These are phyloP conservation scores for Microtus ochrogaster DNA, from an alignment of 2,113 vertebrate genomes.

Conservation along the genomic window DNA sequence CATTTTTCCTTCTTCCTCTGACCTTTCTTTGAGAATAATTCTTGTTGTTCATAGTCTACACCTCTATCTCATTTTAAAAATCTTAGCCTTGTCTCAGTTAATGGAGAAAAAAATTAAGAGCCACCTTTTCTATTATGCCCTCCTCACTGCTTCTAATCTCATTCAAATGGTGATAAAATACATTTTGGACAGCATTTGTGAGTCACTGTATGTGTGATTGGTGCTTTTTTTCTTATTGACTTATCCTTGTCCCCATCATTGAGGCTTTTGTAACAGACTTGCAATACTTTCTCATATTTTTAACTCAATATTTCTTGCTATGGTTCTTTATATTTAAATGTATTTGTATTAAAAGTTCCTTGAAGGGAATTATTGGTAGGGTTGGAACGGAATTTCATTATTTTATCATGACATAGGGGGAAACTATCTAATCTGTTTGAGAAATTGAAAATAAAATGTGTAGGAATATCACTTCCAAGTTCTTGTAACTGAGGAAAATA, in stretches of 20 bases:
- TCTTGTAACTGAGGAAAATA: constrained; percentile 26
- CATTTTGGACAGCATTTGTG: background rate
- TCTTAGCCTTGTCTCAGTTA: background rate
- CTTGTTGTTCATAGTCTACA: background rate
- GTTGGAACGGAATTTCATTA: background rate
- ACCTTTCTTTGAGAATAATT: background rate
- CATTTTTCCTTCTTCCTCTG: background rate
- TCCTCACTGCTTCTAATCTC: background rate
- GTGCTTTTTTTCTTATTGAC: background rate
- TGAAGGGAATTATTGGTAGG: constrained; percentile 36
- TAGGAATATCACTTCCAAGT: background rate
- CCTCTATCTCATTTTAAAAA: background rate
- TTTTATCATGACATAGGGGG: constrained; percentile 31
- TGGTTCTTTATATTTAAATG: background rate
- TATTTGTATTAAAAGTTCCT: constrained; percentile 34
- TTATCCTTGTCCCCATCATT: background rate
- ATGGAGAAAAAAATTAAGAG: background rate
- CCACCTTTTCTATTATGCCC: background rate
- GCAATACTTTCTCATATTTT: constrained; percentile 18
- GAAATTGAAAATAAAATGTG: constrained; percentile 26
- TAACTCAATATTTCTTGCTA: background rate
- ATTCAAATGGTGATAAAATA: background rate
- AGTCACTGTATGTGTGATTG: background rate
- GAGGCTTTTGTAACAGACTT: background rate
- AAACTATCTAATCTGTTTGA: constrained; percentile 26